A percentile compares a stretch with the other conserved stretches of the same genome.
Evolutionary conservation across 2,113 vertebrate species (phyloP).

Genomic region (Bubo blakistoni): DNA sequence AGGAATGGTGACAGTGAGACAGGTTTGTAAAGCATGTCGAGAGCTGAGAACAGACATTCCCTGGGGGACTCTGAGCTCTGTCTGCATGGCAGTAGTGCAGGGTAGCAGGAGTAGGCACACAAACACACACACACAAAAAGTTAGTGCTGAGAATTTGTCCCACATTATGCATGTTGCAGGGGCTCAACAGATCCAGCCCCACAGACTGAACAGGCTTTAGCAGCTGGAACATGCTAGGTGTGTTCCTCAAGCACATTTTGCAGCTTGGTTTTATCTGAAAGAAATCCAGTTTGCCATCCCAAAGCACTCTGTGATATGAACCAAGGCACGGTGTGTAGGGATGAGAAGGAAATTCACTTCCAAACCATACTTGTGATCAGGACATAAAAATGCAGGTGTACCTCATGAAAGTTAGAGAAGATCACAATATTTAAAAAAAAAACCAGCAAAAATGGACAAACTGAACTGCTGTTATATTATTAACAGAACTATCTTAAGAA

Average conservation of each 20-base stretch:
- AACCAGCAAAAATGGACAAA: not conserved
- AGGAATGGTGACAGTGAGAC: not conserved
- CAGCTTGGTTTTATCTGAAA: not conserved
- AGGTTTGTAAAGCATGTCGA: not conserved
- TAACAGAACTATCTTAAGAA: not conserved
- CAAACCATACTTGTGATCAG: not conserved
- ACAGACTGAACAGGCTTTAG: not conserved
- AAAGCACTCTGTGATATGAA: not conserved
- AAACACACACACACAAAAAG: not conserved
- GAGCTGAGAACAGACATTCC: not conserved
- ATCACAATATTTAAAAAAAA: not conserved
- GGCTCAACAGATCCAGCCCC: not conserved
- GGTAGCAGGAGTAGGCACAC: not conserved
- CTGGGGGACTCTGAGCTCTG: not conserved
- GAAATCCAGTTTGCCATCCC: not conserved
- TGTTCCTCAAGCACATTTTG: not conserved
- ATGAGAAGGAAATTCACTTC: not conserved
- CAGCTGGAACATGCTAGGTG: not conserved
- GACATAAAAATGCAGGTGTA: not conserved
- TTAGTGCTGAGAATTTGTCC: not conserved
- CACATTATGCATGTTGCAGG: not conserved
- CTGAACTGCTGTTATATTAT: not conserved
- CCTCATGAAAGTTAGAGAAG: not conserved
- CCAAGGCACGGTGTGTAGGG: fast-evolving
- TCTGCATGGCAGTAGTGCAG: not conserved